These are phyloP conservation scores for Nerophis lumbriciformis DNA, from an alignment of 2,113 vertebrate species.

Conservation along the genomic window DNA sequence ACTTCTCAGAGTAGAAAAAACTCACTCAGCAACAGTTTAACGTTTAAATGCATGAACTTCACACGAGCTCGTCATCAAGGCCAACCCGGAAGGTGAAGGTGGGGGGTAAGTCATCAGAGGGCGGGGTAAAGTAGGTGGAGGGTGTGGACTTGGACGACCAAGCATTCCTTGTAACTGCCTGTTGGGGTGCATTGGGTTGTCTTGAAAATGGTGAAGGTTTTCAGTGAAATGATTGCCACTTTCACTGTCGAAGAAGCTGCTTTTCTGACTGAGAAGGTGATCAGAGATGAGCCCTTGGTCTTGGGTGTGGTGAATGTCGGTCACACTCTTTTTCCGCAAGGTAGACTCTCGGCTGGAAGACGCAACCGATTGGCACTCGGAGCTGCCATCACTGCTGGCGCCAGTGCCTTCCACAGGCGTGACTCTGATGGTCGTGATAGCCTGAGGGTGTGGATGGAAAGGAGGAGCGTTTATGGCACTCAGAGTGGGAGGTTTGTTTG, in stretches of 20 bases:
- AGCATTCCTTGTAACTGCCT: conserved; percentile 50
- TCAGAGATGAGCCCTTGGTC: conserved; percentile 64
- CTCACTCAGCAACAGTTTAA: neutral
- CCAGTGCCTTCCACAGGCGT: conserved; percentile 78
- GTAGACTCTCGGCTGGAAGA: conserved; percentile 89
- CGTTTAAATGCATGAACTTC: neutral
- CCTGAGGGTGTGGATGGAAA: conserved; percentile 84
- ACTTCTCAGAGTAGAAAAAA: neutral
- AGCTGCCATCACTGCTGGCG: conserved; percentile 82
- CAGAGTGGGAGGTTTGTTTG: conserved; percentile 24
- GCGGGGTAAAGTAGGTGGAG: conserved; percentile 55
- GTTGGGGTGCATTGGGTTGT: conserved; percentile 68
- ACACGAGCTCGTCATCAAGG: conserved; percentile 52
- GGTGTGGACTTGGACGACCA: conserved; percentile 47
- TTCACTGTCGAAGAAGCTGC: conserved; percentile 31
- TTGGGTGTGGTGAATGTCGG: conserved; percentile 78
- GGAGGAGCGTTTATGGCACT: conserved; percentile 46
- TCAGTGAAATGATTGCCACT: conserved; percentile 55
- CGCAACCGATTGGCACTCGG: conserved; percentile 84
- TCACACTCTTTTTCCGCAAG: conserved; percentile 81
- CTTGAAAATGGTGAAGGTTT: conserved; percentile 62
- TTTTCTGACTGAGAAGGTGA: conserved; percentile 48
- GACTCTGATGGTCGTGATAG: conserved; percentile 86
- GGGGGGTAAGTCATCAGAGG: conserved; percentile 55
- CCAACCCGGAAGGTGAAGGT: conserved; percentile 54